phyloP scores from a whole-genome alignment of 1,140 invertebrate species.

The Charaxes varanes region DNA sequence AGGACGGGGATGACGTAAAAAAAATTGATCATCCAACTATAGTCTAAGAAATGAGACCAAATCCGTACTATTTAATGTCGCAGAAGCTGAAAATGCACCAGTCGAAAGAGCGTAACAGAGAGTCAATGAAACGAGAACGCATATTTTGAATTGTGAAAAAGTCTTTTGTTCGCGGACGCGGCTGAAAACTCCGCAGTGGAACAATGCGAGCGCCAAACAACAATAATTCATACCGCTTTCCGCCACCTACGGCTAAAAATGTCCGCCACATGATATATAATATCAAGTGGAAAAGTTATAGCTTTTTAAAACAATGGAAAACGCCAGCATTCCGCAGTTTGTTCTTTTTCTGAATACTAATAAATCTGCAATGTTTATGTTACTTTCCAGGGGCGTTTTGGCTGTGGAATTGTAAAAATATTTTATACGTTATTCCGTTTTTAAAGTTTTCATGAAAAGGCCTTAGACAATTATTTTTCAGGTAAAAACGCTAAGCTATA shows the following conservation, averaged over 20 bases:
- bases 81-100: constrained; percentile 60
- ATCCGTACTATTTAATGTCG: constrained; percentile 62
- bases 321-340: constrained; percentile 31
- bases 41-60: too few species aligned
- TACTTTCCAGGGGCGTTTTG: constrained; percentile 22
- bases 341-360: constrained; percentile 46
- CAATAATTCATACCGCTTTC: constrained; percentile 72
- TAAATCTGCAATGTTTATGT: constrained; percentile 47
- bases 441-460: too few species aligned
- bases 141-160: constrained; percentile 70
- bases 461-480: too few species aligned
- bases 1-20: too few species aligned
- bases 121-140: constrained; percentile 71
- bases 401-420: constrained; percentile 8
- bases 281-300: constrained; percentile 66
- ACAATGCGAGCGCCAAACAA: constrained; percentile 68
- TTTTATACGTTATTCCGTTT: constrained; percentile 4
- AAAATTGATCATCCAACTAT: too few species aligned
- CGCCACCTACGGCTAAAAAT: constrained; percentile 72
- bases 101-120: constrained; percentile 63
- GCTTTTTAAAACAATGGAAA: constrained; percentile 55
- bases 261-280: constrained; percentile 69
- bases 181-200: constrained; percentile 54
- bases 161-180: constrained; percentile 57
- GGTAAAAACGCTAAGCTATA: too few species aligned